Conservation (phyloP, 1,140 invertebrate species). For the Drosophila chauvacae region DNA sequence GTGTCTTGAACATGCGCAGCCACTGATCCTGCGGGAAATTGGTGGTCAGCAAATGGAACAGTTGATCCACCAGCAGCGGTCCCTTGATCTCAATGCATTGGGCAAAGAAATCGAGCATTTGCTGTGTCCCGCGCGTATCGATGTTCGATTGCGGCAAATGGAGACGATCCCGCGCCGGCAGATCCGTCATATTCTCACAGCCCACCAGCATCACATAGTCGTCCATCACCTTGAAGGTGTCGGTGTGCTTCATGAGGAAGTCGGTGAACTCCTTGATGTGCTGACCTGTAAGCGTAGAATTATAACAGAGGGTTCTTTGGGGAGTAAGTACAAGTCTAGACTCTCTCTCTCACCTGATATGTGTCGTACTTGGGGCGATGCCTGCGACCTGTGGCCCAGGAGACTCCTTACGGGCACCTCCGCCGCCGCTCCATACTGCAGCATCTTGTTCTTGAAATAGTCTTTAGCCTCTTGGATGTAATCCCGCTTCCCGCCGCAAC, state of each 20-base stretch:
- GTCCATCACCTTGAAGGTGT: slow-evolving; percentile 94
- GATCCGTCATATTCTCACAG: slow-evolving; percentile 86
- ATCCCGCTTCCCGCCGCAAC: slow-evolving; percentile 89
- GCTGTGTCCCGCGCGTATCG: slow-evolving; percentile 91
- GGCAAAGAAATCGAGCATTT: slow-evolving; percentile 91
- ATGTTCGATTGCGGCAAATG: slow-evolving; percentile 90
- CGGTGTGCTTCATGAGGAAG: slow-evolving; percentile 93
- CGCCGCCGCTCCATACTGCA: slow-evolving; percentile 94
- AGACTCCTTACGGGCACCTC: slow-evolving; percentile 97
- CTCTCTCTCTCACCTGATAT: slow-evolving; percentile 88
- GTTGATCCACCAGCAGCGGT: slow-evolving; percentile 92
- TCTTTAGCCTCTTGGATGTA: slow-evolving; percentile 97
- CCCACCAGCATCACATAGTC: slow-evolving; percentile 90
- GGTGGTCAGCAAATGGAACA: slow-evolving; percentile 92
- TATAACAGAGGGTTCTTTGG: not conserved
- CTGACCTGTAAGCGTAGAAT: slow-evolving; percentile 86
- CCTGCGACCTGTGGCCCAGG: slow-evolving; percentile 96
- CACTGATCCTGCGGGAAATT: slow-evolving; percentile 91
- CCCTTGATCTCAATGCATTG: slow-evolving; percentile 91
- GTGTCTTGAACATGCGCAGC: slow-evolving; percentile 93
- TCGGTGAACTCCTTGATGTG: slow-evolving; percentile 97
- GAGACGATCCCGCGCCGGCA: slow-evolving; percentile 86
- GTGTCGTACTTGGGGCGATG: slow-evolving; percentile 97
- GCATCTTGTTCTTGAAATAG: slow-evolving; percentile 96
- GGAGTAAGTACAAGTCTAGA: not conserved